Base-by-base conservation (phyloP, 2,113 vertebrate genomes). In the Paratilapia polleni region DNA sequence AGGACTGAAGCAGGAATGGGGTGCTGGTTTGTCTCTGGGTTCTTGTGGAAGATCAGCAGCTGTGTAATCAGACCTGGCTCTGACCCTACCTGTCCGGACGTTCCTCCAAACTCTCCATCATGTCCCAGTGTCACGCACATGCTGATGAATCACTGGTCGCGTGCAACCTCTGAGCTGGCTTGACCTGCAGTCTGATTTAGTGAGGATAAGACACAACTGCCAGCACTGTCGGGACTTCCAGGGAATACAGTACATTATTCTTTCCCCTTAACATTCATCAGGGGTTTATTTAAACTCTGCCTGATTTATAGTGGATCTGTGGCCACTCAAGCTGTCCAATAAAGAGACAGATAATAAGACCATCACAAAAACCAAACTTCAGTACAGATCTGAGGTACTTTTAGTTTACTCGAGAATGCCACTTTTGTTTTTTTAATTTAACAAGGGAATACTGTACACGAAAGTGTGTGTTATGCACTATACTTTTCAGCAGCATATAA, bases 31-130 rank as follows among this genome's bases (percentile, higher is more conserved):
- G 82, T 93, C 80, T 90, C 87, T 76, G 34, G 47, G 64, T 79
- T 86, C 78, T 61, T 62, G 59, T 73, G 81, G 86, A 83, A 86
- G 43, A 86, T 81, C 88, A 80, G 85, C 95, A 95, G 93, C 93
- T 95, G 94, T 95, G 93, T 90, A 95, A 95, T 94, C 94, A 95
- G 89, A 92, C 87, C 92, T 57, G 70, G 59, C 78, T 92, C 87
- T 92, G 91, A 91, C 91, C 94, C 89, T 70, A 90, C 92, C 91
- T 94, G 92, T 87, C 83, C 82, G 81, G 90, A 93, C 68, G 87
- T 92, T 86, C 88, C 90, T 91, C 91, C 68, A 17, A 84, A 76
- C 79, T 89, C 89, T 91, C 86, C 88, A 91, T 95, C 91, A 95
- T 81, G 79, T 87, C 70, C 38, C 4, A 83, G 49, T 90, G 91